Evolutionary conservation across 2,113 vertebrate species (phyloP).

Genomic region (Dendropsophus ebraccatus): DNA sequence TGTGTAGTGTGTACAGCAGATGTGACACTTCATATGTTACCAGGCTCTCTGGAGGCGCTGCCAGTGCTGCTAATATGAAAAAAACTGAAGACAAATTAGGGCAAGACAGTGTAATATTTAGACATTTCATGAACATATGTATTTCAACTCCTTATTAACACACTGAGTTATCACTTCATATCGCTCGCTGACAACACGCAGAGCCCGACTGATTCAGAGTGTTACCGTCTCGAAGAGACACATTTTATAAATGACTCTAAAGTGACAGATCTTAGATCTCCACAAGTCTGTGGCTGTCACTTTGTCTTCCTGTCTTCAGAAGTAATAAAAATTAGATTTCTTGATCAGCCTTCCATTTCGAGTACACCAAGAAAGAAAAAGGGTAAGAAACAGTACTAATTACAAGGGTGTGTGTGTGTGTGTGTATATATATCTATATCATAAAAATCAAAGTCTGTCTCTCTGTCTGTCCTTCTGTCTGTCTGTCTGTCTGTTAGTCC

Average conservation of each 20-base stretch:
- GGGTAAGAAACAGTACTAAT: neutral
- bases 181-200: slow-evolving; percentile 50
- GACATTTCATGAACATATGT: slow-evolving; percentile 57
- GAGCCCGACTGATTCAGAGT: slow-evolving; percentile 41
- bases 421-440: no score
- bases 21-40: slow-evolving; percentile 50
- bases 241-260: slow-evolving; percentile 57
- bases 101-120: slow-evolving; percentile 55
- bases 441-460: no score
- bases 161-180: slow-evolving; percentile 47
- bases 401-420: no score
- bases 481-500: no score
- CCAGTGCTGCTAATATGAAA: slow-evolving; percentile 39
- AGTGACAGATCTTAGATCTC: slow-evolving; percentile 50
- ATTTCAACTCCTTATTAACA: slow-evolving; percentile 56
- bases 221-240: slow-evolving; percentile 33
- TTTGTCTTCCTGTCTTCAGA: slow-evolving; percentile 33
- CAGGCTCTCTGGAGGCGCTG: slow-evolving; percentile 34
- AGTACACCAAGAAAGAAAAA: neutral
- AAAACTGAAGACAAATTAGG: slow-evolving; percentile 54
- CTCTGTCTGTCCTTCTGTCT: no score
- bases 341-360: slow-evolving; percentile 7
- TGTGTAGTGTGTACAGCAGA: slow-evolving; percentile 35
- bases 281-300: slow-evolving; percentile 16
- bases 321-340: slow-evolving; percentile 30